Base-by-base conservation (phyloP, 2,797 vertebrate genomes). In the Argyrosomus regius region DNA sequence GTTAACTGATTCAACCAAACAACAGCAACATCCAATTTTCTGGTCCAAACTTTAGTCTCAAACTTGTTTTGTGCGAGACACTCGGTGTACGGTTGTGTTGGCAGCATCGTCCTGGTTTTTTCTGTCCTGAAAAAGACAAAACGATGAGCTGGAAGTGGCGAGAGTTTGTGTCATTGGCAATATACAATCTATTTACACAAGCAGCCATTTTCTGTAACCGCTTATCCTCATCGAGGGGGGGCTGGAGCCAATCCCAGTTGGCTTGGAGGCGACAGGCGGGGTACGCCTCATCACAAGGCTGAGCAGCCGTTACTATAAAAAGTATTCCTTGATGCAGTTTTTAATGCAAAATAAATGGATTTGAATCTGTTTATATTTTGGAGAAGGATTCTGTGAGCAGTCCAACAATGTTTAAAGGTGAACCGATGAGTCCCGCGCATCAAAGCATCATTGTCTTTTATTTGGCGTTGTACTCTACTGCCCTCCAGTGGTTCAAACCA, bases 401-500 rank as follows among this genome's bases (percentile, higher is more conserved):
- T 70, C 26, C 24, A 26, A 60, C 16, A 14, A 39, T 46, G 20
- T 50, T 18, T 72, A 31, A 59, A n/a, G 22, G 12, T 28, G 65
- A 35, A 35, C 35, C 7, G 7, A 35, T 8, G 35, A 39, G 35
- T 39, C 35, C 24, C 28, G 18, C 22, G 62, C 56, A 79, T 66
- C 35, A 39, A 39, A 39, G 58, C 53, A 50, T 18, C 31, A 72
- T n/a, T 45, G 13, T 52, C 7, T 14, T 20, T 24, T 41, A 62
- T 65, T 60, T 5, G 18, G 41, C 71, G 43, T 80, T 72, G 67
- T 77, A 83, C 75, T 88, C 60, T 85, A 88, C 90, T 94, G 92
- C 88, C 94, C 88, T 75, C 93, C 79, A 69, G 82, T 93, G 95
- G 90, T 79, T 74, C 2, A 72, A 53, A 80, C 61, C 56, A 62